phyloP scores from a whole-genome alignment of 2,888 invertebrate species.

The Ochlodes sylvanus region DNA sequence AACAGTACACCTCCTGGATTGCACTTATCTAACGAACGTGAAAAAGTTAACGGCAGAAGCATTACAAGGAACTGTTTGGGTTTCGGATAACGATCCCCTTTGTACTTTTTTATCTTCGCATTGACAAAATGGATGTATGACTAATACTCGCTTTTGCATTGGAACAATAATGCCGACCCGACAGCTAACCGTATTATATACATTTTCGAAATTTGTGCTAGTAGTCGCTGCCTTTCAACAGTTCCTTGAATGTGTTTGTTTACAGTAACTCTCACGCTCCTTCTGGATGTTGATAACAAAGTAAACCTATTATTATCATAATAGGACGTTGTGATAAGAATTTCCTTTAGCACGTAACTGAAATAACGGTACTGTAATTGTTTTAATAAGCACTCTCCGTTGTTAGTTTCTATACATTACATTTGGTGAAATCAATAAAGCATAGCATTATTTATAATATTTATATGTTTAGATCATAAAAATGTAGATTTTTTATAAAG shows the following conservation, averaged over 20 bases:
- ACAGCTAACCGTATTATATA: constrained; percentile 31
- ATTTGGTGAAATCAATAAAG: too few relatives aligned
- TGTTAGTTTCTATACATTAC: not conserved
- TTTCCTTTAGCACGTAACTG: not conserved
- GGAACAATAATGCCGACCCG: constrained; percentile 33
- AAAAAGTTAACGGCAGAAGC: constrained; percentile 58
- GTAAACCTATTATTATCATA: constrained; percentile 5
- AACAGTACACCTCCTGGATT: constrained; percentile 9
- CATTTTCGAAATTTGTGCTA: constrained; percentile 19
- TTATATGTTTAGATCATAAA: too few relatives aligned
- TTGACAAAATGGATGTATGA: constrained; percentile 32
- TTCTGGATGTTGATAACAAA: constrained; percentile 24
- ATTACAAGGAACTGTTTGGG: constrained; percentile 52
- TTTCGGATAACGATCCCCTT: constrained; percentile 25
- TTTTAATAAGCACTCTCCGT: not conserved
- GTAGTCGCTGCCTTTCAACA: constrained; percentile 17
- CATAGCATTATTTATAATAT: too few relatives aligned
- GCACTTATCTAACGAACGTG: constrained; percentile 57
- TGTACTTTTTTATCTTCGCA: constrained; percentile 30
- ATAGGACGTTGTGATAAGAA: constrained; percentile 9
- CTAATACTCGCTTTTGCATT: constrained; percentile 26
- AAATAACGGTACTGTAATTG: not conserved
- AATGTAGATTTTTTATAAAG: too few relatives aligned
- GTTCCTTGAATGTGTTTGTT: constrained; percentile 35
- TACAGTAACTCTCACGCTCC: constrained; percentile 31